Evolutionary conservation across 2,888 invertebrate genomes (phyloP), one percentile per base, ranked within the genome.

Genomic region (Ophraella communa): DNA sequence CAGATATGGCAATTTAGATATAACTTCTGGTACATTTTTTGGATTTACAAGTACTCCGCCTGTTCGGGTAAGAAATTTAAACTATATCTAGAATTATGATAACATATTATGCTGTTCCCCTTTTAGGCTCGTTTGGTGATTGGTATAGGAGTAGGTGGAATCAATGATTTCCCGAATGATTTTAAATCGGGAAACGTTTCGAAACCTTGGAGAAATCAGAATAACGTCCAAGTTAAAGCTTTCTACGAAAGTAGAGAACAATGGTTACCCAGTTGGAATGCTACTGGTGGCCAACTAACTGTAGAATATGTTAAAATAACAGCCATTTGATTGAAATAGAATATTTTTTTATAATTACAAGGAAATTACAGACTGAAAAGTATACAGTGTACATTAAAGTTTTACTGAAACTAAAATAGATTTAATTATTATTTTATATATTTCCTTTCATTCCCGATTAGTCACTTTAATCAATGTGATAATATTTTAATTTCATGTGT

Each of bases 81-180:
- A 45, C 45, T 20, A 10, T 18, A 18, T 4, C 17, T 20, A 17
- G 4, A 49, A 30, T 49, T 24, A n/a, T 49, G 51, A 17, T 27
- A 47, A 30, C 4, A 17, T n/a, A 59, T 18, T 24, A 24, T 27
- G 8, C 7, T 8, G 0, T 27, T 2, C 7, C 8, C 1, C 53
- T 71, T 71, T 56, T 59, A 91, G 91, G 90, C 89, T 80, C 87
- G 86, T 77, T 76, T 92, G 56, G 85, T 88, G 7, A 72, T 92
- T 51, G 91, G 91, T 0, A 82, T 92, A 4, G 89, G 88, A 44
- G 90, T 87, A 2, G 92, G 91, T n/a, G 90, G 92, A 17, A 79
- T 87, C 23, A 84, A 85, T 0, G 87, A 88, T 77, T 91, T 91
- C 78, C 87, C 87, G 0, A 89, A 91, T 73, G 80, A 79, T 14